Evolutionary conservation across 2,888 invertebrate species (phyloP).

Genomic region (Stegophylla sp.): DNA sequence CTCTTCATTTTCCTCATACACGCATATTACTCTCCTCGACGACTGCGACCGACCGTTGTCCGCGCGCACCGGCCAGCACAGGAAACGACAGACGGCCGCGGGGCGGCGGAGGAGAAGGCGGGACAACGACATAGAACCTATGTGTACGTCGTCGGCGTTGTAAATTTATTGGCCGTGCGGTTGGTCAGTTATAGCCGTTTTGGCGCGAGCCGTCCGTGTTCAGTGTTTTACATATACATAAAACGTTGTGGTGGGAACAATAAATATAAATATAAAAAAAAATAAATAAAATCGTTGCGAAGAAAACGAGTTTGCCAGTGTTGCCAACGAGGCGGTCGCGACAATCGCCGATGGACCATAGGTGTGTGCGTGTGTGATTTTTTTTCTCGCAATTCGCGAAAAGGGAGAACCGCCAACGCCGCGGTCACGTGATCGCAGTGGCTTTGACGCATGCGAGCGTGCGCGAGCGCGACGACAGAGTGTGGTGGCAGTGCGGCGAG

Average conservation of each 20-base stretch:
- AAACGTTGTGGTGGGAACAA: slow-evolving; percentile 16
- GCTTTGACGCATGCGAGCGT: not conserved
- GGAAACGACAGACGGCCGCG: slow-evolving; percentile 27
- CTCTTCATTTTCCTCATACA: slow-evolving; percentile 17
- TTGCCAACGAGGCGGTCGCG: slow-evolving; percentile 33
- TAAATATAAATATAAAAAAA: slow-evolving; percentile 10
- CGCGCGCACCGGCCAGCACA: not conserved
- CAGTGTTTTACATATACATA: not conserved
- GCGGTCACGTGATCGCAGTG: slow-evolving; percentile 25
- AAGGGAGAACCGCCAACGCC: slow-evolving; percentile 34
- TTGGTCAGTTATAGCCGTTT: slow-evolving; percentile 57
- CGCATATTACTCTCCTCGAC: not conserved
- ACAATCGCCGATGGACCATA: not conserved
- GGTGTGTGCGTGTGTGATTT: no score
- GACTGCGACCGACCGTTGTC: not conserved
- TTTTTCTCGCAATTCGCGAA: slow-evolving; percentile 37
- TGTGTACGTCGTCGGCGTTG: slow-evolving; percentile 1
- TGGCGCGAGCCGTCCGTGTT: slow-evolving; percentile 35
- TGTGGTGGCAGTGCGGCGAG: not conserved
- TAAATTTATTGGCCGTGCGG: slow-evolving; percentile 54
- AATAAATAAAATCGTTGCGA: slow-evolving; percentile 39
- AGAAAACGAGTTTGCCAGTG: slow-evolving; percentile 58
- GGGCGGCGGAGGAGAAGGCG: no score
- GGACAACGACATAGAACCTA: not conserved
- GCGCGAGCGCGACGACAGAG: not conserved